Base-by-base conservation (phyloP, 2,888 invertebrate genomes). In the Drosophila kuntzei region DNA sequence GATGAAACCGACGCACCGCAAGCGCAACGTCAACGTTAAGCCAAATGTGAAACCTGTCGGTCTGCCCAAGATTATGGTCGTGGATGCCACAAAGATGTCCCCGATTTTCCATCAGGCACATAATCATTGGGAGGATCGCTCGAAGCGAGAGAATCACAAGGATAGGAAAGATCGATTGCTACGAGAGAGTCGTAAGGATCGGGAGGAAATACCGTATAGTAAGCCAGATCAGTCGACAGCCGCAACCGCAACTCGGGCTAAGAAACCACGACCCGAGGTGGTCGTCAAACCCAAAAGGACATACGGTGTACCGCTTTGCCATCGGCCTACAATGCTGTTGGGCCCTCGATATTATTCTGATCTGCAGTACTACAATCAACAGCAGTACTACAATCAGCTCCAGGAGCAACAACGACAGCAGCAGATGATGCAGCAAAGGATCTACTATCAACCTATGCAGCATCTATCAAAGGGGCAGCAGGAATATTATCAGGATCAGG, bases 281-380 rank as follows among this genome's bases (percentile, higher is more conserved):
- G 8, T n/a, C 12, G 32, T 3, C 11, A 47, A 32, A 0, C 32
- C 59, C 7, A 61, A 41, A 16, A 67, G 49, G 9, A 14, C 20
- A 0, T 67, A 29, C 18, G 39, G 20, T 0, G 69, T 81, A 5
- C 81, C 81, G 2, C 34, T 81, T 6, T 87, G 87, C 29, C 32
- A 12, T 2, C 51, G 58, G 0, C 81, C 84, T 9, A 66, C 84
- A 0, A 27, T 32, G n/a, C 47, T 80, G 6, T 6, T 83, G 59
- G 77, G 58, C 14, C 2, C 55, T 1, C 37, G 12, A 0, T 22
- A 55, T n/a, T 29, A 55, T 12, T 3, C n/a, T 3, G 55, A 55
- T 22, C 18, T 8, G 8, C 14, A 53, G 47, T 16, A 44, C 20
- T 37, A 74, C 25, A 65, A 58, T 18, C 50, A 22, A 4, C 61